Evolutionary conservation across 92 coral and sea anemone genomes (phyloP).

Genomic region (Zoanthus gigantus): DNA sequence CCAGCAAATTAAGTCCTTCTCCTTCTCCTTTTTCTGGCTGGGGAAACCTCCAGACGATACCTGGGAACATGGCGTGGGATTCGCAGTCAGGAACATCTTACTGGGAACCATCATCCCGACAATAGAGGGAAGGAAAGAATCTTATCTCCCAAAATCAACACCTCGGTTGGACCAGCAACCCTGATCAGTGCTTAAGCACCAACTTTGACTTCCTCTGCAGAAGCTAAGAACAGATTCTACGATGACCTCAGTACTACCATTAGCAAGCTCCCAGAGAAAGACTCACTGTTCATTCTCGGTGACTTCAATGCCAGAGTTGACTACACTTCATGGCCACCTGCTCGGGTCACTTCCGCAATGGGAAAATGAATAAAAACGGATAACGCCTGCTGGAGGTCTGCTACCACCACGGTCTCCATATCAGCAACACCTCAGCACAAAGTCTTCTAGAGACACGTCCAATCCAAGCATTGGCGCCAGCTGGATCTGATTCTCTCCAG

Average conservation of each 20-base stretch:
- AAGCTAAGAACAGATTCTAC: too few relatives aligned
- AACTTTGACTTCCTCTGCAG: too few relatives aligned
- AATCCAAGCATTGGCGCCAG: slow-evolving; percentile 5
- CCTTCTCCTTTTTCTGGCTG: background rate
- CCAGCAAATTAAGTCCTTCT: too few relatives aligned
- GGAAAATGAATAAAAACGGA: background rate
- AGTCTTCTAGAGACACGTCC: slow-evolving; percentile 21
- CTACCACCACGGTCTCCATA: background rate
- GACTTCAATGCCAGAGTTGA: too few relatives aligned
- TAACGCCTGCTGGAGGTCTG: background rate
- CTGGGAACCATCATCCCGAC: background rate
- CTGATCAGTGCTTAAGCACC: background rate
- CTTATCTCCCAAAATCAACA: background rate
- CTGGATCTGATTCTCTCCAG: background rate
- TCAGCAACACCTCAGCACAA: slow-evolving; percentile 2
- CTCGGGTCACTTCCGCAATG: background rate
- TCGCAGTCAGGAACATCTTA: background rate
- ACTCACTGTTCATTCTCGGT: too few relatives aligned
- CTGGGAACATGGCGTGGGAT: background rate
- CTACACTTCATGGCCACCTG: background rate
- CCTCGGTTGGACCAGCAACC: background rate
- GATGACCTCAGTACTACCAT: too few relatives aligned
- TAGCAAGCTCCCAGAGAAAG: too few relatives aligned
- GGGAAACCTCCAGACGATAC: background rate
- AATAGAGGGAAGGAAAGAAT: background rate